These are phyloP conservation scores for Nomada ferruginata DNA, from an alignment of 2,888 invertebrate genomes.

Conservation along the genomic window DNA sequence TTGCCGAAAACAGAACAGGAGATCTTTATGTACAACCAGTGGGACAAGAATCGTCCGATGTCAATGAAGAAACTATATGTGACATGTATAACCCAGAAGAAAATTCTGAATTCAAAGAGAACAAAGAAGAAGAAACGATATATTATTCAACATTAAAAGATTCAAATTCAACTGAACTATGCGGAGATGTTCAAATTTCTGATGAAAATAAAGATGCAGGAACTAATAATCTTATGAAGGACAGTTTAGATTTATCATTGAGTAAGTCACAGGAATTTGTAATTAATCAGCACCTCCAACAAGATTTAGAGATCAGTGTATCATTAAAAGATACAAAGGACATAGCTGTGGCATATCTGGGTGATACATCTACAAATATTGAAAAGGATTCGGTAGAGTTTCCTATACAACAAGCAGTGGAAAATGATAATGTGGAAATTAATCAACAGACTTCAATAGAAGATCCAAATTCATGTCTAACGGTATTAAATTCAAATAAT, in stretches of 20 bases:
- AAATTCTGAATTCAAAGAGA: not conserved
- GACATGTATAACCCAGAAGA: not conserved
- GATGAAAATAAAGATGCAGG: not conserved
- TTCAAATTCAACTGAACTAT: not conserved
- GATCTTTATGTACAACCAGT: constrained; percentile 30
- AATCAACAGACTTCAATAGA: not conserved
- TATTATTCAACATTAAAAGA: not conserved
- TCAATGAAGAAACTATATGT: not conserved
- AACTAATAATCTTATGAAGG: not conserved
- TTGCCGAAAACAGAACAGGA: constrained; percentile 64
- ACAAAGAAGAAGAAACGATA: not conserved
- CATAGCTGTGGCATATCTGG: not conserved
- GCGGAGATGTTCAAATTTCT: not conserved
- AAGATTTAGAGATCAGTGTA: not conserved
- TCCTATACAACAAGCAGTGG: not conserved
- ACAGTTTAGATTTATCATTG: not conserved
- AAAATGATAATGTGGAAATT: not conserved
- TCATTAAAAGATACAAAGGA: not conserved
- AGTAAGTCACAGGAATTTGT: not conserved
- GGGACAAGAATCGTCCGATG: not conserved
- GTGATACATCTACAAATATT: not conserved
- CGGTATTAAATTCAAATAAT: not conserved
- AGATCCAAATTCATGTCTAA: not conserved
- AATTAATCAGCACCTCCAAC: not conserved
- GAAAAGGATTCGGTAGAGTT: not conserved